Conservation (phyloP, 1,140 invertebrate species). For the Eueides isabella region DNA sequence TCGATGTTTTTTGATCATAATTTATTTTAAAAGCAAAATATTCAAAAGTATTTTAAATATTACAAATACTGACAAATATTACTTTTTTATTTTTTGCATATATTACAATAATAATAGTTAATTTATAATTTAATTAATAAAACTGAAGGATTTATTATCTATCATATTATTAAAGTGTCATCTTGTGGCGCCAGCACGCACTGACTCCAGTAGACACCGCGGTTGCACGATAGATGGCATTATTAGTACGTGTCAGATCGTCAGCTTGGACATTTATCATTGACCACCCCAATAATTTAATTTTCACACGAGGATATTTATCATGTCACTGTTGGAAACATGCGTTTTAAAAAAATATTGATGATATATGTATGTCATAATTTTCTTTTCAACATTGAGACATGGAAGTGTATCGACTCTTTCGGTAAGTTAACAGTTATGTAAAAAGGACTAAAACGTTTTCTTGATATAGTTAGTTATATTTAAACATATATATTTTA, state of each 20-base stretch:
- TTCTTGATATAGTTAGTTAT: no score
- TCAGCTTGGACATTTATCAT: constrained; percentile 73
- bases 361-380: background rate
- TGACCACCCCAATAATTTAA: constrained; percentile 70
- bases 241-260: constrained; percentile 70
- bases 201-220: no score
- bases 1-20: no score
- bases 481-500: no score
- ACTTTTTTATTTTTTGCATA: no score
- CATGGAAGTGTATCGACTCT: no score
- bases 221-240: constrained; percentile 71
- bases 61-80: no score
- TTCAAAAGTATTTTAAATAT: no score
- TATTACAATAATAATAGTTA: background rate
- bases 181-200: constrained; percentile 49
- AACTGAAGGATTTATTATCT: background rate
- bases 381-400: background rate
- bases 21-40: no score
- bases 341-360: constrained; percentile 21
- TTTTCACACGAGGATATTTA: constrained; percentile 60
- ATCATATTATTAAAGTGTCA: constrained; percentile 39
- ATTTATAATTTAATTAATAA: background rate
- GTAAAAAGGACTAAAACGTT: no score
- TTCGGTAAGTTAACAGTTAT: no score
- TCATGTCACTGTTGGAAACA: constrained; percentile 39